phyloP scores from a whole-genome alignment of 2,113 vertebrate genomes.

The Prinia subflava region DNA sequence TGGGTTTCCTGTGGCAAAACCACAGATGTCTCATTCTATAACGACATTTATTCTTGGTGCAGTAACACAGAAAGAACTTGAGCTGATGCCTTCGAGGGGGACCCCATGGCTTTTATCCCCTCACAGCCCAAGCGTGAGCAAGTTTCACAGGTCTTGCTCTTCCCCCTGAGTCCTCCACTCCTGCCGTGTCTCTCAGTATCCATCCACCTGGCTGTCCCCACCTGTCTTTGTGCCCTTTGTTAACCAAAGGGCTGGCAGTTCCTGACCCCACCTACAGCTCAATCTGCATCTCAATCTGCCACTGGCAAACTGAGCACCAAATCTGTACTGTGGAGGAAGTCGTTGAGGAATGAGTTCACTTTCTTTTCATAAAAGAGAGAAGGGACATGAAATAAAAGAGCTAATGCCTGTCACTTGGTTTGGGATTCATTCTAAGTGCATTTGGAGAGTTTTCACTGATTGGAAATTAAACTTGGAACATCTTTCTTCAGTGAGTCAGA shows the following conservation, averaged over 20 bases:
- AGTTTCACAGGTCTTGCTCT: background rate
- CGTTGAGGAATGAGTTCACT: background rate
- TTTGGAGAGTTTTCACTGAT: background rate
- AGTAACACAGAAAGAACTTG: background rate
- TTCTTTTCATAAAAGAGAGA: background rate
- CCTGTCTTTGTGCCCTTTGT: background rate
- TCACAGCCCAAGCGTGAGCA: background rate
- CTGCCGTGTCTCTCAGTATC: background rate
- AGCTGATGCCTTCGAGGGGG: accelerated
- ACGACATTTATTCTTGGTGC: background rate
- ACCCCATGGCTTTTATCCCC: background rate
- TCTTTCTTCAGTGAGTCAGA: background rate
- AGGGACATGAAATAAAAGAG: background rate
- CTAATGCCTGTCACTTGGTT: background rate
- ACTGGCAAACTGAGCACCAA: background rate
- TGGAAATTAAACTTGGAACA: background rate
- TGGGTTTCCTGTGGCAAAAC: background rate
- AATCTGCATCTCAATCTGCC: background rate
- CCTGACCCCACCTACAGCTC: background rate
- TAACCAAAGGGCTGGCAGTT: background rate
- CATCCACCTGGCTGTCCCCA: background rate
- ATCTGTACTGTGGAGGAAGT: background rate
- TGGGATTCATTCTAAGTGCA: background rate
- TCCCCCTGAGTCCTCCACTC: background rate
- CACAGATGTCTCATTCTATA: background rate